Evolutionary conservation across 2,888 invertebrate genomes (phyloP).

Genomic region (Atethmia centrago): DNA sequence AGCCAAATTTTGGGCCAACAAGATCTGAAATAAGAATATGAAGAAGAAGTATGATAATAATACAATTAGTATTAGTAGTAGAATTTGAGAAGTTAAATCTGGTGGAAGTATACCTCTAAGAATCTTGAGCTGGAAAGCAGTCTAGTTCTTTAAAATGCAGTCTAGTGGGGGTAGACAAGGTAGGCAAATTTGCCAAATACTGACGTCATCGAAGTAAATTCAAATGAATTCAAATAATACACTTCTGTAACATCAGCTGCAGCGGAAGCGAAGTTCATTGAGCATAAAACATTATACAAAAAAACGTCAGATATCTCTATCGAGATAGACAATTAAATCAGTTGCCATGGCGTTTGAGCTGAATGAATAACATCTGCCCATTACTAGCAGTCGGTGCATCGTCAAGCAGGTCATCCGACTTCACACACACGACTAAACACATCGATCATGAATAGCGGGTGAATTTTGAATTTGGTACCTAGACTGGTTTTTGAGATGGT

Average conservation of each 20-base stretch:
- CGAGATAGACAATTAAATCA: slow-evolving; percentile 66
- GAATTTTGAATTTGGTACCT: slow-evolving; percentile 72
- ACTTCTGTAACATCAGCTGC: slow-evolving; percentile 57
- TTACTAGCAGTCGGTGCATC: slow-evolving; percentile 84
- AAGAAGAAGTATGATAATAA: too few relatives aligned
- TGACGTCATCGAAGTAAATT: slow-evolving; percentile 13
- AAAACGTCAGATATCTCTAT: slow-evolving; percentile 34
- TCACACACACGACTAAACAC: slow-evolving; percentile 76
- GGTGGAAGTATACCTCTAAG: neutral
- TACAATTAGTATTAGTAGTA: too few relatives aligned
- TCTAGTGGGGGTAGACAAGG: neutral
- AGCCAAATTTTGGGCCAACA: too few relatives aligned
- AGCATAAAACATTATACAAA: slow-evolving; percentile 48
- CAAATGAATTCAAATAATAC: slow-evolving; percentile 46
- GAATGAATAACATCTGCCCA: slow-evolving; percentile 83
- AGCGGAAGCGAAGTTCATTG: slow-evolving; percentile 58
- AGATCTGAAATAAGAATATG: too few relatives aligned
- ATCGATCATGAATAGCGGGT: slow-evolving; percentile 79
- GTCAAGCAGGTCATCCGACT: slow-evolving; percentile 85
- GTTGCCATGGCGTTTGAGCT: slow-evolving; percentile 76
- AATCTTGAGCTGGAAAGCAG: neutral
- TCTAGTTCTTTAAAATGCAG: slow-evolving; percentile 24
- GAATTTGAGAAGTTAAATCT: neutral
- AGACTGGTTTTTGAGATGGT: slow-evolving; percentile 16
- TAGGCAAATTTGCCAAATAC: neutral